Conservation (phyloP, 1,140 invertebrate species). For the Microvelia longipes region DNA sequence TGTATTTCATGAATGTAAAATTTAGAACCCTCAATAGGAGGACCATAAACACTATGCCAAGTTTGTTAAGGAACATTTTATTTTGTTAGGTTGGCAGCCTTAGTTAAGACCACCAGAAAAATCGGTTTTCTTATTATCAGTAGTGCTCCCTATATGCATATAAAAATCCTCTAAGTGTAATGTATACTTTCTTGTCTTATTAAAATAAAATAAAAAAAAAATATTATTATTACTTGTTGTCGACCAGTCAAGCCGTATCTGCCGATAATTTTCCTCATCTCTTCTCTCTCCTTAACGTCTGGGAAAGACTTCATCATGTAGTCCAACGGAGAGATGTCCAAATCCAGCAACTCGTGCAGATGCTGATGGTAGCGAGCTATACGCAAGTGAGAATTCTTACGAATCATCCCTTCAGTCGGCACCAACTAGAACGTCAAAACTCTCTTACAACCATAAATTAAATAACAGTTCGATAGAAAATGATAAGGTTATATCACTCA, state of each 20-base stretch:
- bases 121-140: no score
- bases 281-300: slow-evolving; percentile 93
- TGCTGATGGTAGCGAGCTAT: slow-evolving; percentile 98
- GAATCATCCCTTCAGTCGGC: slow-evolving; percentile 89
- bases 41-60: no score
- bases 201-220: no score
- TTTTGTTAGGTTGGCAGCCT: no score
- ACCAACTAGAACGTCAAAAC: slow-evolving; percentile 70
- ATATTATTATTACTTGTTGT: slow-evolving; percentile 87
- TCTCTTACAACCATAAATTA: slow-evolving; percentile 19
- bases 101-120: no score
- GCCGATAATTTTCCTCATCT: slow-evolving; percentile 98
- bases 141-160: no score
- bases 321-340: slow-evolving; percentile 88
- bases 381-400: slow-evolving; percentile 91
- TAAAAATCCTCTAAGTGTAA: no score
- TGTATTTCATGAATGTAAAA: no score
- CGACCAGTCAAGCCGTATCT: slow-evolving; percentile 90
- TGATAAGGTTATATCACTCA: slow-evolving; percentile 4
- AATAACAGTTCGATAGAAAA: neutral
- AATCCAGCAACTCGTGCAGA: slow-evolving; percentile 86
- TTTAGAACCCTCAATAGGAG: no score
- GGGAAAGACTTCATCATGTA: slow-evolving; percentile 98
- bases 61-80: no score
- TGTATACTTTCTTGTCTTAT: no score